Evolutionary conservation across 2,888 invertebrate species (phyloP).

Genomic region (Ischnura elegans): DNA sequence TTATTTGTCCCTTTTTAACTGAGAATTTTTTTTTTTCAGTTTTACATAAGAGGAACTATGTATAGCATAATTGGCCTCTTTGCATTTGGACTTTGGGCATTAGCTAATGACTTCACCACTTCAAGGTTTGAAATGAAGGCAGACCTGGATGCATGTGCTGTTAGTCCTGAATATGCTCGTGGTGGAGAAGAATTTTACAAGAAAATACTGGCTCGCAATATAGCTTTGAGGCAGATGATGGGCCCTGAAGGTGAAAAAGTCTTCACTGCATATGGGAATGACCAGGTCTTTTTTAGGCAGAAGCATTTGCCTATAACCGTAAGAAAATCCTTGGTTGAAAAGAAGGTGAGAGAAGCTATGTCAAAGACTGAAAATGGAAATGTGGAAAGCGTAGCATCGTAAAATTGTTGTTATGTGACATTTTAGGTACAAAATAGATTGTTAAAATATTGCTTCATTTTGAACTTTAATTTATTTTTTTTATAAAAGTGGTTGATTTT

Average conservation of each 20-base stretch:
- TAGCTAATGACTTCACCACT: conserved; percentile 84
- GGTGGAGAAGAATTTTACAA: conserved; percentile 89
- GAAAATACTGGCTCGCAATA: conserved; percentile 86
- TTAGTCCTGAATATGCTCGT: conserved; percentile 83
- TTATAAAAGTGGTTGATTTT: not conserved
- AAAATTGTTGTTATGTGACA: not conserved
- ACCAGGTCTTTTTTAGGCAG: conserved; percentile 83
- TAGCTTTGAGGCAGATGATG: conserved; percentile 84
- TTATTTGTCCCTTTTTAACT: too few species aligned
- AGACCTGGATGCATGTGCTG: conserved; percentile 82
- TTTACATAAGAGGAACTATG: conserved; percentile 76
- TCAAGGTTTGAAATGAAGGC: conserved; percentile 82
- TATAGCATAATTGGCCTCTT: conserved; percentile 82
- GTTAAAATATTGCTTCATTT: not conserved
- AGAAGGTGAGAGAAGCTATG: conserved; percentile 77
- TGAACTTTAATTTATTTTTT: not conserved
- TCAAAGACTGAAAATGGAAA: not conserved
- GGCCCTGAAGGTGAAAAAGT: conserved; percentile 82
- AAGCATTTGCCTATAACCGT: conserved; percentile 83
- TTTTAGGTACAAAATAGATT: not conserved
- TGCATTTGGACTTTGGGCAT: conserved; percentile 82
- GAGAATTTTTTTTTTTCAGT: conserved; percentile 72
- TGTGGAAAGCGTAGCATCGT: not conserved
- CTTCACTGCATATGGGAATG: conserved; percentile 86
- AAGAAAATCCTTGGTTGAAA: conserved; percentile 84